Evolutionary conservation across 2,113 vertebrate genomes (phyloP).

Genomic region (Thalassarche chlororhynchos): DNA sequence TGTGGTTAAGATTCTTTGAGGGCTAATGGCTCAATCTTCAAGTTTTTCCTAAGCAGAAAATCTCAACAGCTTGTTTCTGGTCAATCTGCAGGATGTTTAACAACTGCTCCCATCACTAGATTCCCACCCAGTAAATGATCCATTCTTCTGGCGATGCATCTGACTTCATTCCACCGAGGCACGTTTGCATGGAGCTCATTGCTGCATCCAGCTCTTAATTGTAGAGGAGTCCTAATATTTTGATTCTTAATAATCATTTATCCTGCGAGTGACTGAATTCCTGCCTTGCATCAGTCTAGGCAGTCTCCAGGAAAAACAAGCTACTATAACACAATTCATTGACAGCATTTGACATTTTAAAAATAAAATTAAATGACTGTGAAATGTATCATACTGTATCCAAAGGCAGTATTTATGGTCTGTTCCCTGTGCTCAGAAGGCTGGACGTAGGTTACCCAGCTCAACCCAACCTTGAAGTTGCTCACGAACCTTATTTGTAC

Average conservation of each 20-base stretch:
- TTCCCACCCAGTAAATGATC: neutral
- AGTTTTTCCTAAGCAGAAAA: neutral
- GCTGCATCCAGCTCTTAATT: neutral
- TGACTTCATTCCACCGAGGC: neutral
- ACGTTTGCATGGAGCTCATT: neutral
- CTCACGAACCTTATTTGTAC: neutral
- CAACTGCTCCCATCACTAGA: neutral
- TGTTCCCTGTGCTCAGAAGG: neutral
- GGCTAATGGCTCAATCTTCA: neutral
- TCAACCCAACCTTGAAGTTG: neutral
- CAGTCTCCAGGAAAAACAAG: neutral
- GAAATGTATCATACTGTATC: neutral
- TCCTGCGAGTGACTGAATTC: neutral
- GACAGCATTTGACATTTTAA: neutral
- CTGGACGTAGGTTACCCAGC: neutral
- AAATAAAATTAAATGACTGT: neutral
- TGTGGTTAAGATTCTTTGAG: neutral
- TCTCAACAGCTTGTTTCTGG: neutral
- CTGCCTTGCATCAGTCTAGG: neutral
- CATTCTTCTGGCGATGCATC: neutral
- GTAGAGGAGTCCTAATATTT: neutral
- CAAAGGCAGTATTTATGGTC: neutral
- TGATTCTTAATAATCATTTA: neutral
- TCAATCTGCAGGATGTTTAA: neutral
- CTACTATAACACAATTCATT: neutral